Percentiles rank a stretch among this genome's conserved stretches.
Evolutionary conservation across 2,888 invertebrate species (phyloP).

Genomic region (Lepidonotus clava): DNA sequence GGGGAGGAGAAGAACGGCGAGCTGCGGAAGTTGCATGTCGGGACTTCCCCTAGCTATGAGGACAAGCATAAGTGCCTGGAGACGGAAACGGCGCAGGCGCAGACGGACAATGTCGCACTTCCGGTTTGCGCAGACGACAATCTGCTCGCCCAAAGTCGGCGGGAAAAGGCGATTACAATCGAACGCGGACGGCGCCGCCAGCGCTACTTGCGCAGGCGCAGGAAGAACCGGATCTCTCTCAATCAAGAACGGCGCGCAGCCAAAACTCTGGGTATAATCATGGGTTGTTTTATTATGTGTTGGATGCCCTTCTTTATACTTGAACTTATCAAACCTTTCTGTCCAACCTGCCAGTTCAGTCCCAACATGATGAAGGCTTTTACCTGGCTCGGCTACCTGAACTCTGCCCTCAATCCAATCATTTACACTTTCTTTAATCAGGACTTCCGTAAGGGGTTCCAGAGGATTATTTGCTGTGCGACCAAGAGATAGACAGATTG

Average conservation of each 20-base stretch:
- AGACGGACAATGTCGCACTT: neutral
- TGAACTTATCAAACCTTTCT: constrained; percentile 81
- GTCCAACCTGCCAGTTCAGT: constrained; percentile 83
- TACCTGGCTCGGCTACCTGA: constrained; percentile 88
- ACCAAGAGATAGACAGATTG: constrained; percentile 35
- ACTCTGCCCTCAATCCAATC: constrained; percentile 95
- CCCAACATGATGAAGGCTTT: constrained; percentile 67
- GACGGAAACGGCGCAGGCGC: neutral
- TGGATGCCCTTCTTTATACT: constrained; percentile 98
- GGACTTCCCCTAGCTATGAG: neutral
- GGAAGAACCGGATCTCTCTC: constrained; percentile 64
- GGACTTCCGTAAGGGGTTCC: constrained; percentile 96
- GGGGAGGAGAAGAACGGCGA: neutral
- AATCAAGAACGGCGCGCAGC: constrained; percentile 85
- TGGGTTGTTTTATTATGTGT: constrained; percentile 95
- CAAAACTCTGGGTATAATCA: constrained; percentile 95
- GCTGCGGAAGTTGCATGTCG: neutral
- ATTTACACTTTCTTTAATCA: constrained; percentile 97
- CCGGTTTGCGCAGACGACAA: neutral
- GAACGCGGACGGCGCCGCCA: constrained; percentile 35
- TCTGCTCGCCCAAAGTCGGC: neutral
- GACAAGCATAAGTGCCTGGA: neutral
- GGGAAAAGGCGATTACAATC: neutral
- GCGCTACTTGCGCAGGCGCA: neutral
- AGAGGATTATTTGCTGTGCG: constrained; percentile 43